Evolutionary conservation across 2,888 invertebrate genomes (phyloP), one percentile per base, ranked within the genome.

Genomic region (Acleris emargana): DNA sequence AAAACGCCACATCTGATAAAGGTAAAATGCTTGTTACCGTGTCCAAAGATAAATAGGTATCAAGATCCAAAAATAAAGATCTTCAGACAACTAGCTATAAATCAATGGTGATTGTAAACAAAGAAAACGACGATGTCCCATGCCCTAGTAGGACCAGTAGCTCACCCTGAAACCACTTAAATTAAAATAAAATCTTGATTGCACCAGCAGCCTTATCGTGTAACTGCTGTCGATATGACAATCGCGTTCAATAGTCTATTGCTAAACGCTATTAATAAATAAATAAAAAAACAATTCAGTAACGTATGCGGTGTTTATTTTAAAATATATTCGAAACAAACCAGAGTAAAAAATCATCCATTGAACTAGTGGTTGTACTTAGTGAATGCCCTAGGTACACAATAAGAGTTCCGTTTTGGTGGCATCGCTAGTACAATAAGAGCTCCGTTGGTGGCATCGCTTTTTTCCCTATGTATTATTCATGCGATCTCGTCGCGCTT

Each of bases 381-480:
- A 32, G 50, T 49, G 32, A 50, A 42, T 50, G 59, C 54, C 55
- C 53, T 25, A 22, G n/a, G n/a, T 58, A 58, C 62, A 62, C 58
- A 54, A 67, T 62, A 58, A 45, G 47, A 49, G 45, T 58, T 38
- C 78, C 73, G 77, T 32, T 28, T 69, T 77, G 77, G 73, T 77
- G 76, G 76, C 79, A 83, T 84, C 79, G 71, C 73, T 73, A 86
- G 84, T 86, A 54, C 62, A 62, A 67, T 62, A 58, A 47, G 47
- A 49, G 45, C 62, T 38, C 78, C 73, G 77, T 69, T 76, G 77
- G 74, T 77, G 76, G 76, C 79, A 83, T 84, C 79, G 70, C 73
- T 73, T 86, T 85, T 86, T 81, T 81, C 52, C 45, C 51, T 77
- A 86, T 89, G 86, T 80, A 81, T 91, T 87, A 91, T 91, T 89